Percentiles rank a stretch among this genome's conserved stretches.
Evolutionary conservation across 2,888 invertebrate species (phyloP).

Genomic region (Griposia aprilina): DNA sequence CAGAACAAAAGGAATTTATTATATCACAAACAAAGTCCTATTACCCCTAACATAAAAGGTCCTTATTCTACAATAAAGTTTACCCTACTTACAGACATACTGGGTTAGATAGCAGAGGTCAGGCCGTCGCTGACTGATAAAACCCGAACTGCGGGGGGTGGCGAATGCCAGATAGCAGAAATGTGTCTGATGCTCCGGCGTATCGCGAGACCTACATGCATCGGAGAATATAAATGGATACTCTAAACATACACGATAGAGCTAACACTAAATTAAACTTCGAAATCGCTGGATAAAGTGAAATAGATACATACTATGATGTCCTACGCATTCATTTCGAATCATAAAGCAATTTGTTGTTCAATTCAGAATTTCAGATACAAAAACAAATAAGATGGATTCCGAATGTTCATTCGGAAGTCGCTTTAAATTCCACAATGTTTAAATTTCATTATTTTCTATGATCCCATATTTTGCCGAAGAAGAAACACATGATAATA

Average conservation of each 20-base stretch:
- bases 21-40: constrained; percentile 36
- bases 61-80: constrained; percentile 46
- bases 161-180: constrained; percentile 51
- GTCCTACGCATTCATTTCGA: not conserved
- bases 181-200: constrained; percentile 37
- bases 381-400: constrained; percentile 34
- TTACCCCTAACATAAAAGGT: constrained; percentile 41
- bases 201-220: constrained; percentile 48
- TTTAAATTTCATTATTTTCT: constrained; percentile 37
- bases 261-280: constrained; percentile 20
- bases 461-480: constrained; percentile 9
- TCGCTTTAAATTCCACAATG: constrained; percentile 31
- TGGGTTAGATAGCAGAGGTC: constrained; percentile 72
- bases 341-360: constrained; percentile 22
- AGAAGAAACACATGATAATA: constrained; percentile 6
- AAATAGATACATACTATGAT: constrained; percentile 25
- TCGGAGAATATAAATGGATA: constrained; percentile 23
- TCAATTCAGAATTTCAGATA: constrained; percentile 11
- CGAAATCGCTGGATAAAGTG: constrained; percentile 20
- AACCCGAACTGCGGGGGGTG: constrained; percentile 49
- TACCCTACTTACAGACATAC: constrained; percentile 55
- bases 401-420: not conserved
- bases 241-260: constrained; percentile 13
- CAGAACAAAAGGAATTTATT: constrained; percentile 52
- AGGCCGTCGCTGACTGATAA: constrained; percentile 73